These are phyloP conservation scores for Druon quercuslanigerum DNA, from an alignment of 1,140 invertebrate species.

Conservation along the genomic window DNA sequence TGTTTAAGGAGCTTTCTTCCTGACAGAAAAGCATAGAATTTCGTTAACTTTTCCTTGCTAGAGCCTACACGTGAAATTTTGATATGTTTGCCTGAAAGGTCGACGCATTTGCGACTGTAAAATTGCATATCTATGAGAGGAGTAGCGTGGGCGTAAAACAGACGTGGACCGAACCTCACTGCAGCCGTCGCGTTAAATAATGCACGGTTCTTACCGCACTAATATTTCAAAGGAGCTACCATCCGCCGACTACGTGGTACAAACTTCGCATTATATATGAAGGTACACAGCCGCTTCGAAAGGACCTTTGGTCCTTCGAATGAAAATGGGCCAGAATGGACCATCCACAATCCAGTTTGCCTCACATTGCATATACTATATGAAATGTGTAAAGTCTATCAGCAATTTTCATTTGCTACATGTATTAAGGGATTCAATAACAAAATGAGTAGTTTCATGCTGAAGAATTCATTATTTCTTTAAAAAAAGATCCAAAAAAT, in stretches of 20 bases:
- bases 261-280: conserved; percentile 63
- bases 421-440: too few species aligned
- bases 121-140: conserved; percentile 31
- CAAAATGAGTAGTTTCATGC: too few species aligned
- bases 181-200: conserved; percentile 64
- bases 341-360: background rate
- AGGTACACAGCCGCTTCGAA: conserved; percentile 49
- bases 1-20: too few species aligned
- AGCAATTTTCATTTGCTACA: too few species aligned
- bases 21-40: too few species aligned
- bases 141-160: conserved; percentile 45
- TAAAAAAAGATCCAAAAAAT: too few species aligned
- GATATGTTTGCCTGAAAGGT: background rate
- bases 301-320: background rate
- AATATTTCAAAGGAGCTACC: conserved; percentile 64
- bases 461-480: too few species aligned
- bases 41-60: too few species aligned
- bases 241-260: conserved; percentile 53
- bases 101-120: background rate
- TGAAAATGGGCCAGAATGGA: background rate
- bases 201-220: conserved; percentile 58
- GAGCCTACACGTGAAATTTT: conserved; percentile 1
- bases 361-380: too few species aligned
- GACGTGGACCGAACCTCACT: conserved; percentile 48
- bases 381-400: too few species aligned